phyloP scores from a whole-genome alignment of 2,888 invertebrate species.

The Balanococcus diminutus region DNA sequence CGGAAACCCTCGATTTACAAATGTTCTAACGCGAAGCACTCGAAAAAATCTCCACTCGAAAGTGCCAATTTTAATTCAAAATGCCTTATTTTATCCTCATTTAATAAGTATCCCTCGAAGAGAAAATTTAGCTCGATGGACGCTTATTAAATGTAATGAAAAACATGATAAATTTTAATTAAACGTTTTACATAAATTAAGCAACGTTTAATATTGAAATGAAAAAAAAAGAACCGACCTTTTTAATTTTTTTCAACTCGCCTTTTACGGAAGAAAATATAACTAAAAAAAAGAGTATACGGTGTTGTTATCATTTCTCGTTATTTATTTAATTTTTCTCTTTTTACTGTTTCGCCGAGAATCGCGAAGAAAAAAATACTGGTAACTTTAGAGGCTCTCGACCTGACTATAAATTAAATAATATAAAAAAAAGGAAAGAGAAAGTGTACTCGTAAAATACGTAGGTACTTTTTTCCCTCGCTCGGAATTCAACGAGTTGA shows the following conservation, averaged over 20 bases:
- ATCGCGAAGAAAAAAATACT: background rate
- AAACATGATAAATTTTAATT: conserved; percentile 11
- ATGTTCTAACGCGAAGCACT: background rate
- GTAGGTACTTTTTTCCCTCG: background rate
- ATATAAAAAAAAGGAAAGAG: background rate
- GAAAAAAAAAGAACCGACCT: background rate
- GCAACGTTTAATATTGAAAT: background rate
- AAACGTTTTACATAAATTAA: conserved; percentile 26
- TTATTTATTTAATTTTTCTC: background rate
- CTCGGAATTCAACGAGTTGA: background rate
- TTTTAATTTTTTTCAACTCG: background rate
- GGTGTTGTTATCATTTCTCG: background rate
- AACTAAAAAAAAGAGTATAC: background rate
- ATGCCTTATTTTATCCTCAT: background rate
- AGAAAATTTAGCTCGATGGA: background rate
- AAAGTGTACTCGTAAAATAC: background rate
- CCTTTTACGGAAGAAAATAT: background rate
- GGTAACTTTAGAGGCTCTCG: background rate
- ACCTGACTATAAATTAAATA: background rate
- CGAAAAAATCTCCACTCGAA: background rate
- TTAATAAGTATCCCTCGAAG: background rate
- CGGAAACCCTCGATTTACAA: background rate
- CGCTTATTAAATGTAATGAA: background rate
- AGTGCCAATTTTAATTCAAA: background rate
- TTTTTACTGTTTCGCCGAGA: background rate